Evolutionary conservation across 2,888 invertebrate species (phyloP).

Genomic region (Phytoseiulus persimilis): DNA sequence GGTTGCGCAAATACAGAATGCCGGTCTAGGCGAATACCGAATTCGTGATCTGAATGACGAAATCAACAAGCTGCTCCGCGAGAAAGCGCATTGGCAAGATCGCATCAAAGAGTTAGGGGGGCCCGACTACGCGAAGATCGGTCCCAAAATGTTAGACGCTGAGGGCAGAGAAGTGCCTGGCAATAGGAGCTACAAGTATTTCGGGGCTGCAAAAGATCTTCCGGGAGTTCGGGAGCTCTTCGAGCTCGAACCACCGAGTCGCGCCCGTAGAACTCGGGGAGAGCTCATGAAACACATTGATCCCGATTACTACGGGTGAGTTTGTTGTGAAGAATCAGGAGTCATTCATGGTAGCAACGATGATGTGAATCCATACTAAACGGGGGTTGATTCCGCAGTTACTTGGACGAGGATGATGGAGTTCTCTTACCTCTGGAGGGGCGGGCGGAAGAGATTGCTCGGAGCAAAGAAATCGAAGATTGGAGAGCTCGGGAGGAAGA

Average conservation of each 20-base stretch:
- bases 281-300: conserved; percentile 97
- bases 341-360: too few species aligned
- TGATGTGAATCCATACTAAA: too few species aligned
- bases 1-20: conserved; percentile 97
- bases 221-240: conserved; percentile 96
- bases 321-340: not conserved
- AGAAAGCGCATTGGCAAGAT: conserved; percentile 95
- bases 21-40: conserved; percentile 96
- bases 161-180: conserved; percentile 94
- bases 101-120: conserved; percentile 91
- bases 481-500: conserved; percentile 57
- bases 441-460: conserved; percentile 64
- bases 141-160: conserved; percentile 84
- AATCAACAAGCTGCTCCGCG: conserved; percentile 90
- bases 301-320: conserved; percentile 86
- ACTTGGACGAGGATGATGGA: conserved; percentile 96
- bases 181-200: conserved; percentile 95
- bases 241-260: conserved; percentile 85
- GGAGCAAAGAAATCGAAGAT: conserved; percentile 59
- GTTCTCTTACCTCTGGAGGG: conserved; percentile 78
- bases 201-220: conserved; percentile 93
- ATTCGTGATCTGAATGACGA: conserved; percentile 97
- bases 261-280: conserved; percentile 80
- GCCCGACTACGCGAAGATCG: conserved; percentile 68
- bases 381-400: conserved; percentile 51